Evolutionary conservation across 2,888 invertebrate genomes (phyloP).

Genomic region (Leucania comma): DNA sequence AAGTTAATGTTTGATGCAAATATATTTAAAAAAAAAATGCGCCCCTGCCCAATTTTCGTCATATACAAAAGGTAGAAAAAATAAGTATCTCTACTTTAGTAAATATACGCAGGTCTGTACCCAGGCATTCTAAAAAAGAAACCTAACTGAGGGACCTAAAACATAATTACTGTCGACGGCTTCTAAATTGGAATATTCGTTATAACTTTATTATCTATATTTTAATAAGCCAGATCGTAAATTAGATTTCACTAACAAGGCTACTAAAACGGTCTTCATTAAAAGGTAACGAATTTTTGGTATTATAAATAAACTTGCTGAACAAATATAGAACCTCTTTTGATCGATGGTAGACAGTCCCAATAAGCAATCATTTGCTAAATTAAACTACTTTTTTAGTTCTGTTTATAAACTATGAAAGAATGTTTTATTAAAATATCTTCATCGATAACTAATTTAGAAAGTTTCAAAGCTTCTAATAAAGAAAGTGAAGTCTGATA

Average conservation of each 20-base stretch:
- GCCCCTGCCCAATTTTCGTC: too few species aligned
- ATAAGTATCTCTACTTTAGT: not conserved
- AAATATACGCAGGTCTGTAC: not conserved
- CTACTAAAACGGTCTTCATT: slow-evolving; percentile 22
- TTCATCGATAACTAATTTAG: too few species aligned
- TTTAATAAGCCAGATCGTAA: slow-evolving; percentile 28
- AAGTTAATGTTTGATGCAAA: too few species aligned
- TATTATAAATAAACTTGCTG: not conserved
- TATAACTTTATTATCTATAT: slow-evolving; percentile 26
- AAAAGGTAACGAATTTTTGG: slow-evolving; percentile 9
- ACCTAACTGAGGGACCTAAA: not conserved
- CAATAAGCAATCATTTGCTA: too few species aligned
- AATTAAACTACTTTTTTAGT: too few species aligned
- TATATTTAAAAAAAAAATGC: too few species aligned
- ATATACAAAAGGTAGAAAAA: too few species aligned
- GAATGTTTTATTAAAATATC: too few species aligned
- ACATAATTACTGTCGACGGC: slow-evolving; percentile 21
- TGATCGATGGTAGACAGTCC: not conserved
- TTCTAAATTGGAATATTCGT: slow-evolving; percentile 26
- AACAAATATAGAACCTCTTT: not conserved
- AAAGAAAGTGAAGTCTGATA: too few species aligned
- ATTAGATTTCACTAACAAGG: slow-evolving; percentile 32
- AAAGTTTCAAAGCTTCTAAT: too few species aligned
- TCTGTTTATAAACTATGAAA: too few species aligned
- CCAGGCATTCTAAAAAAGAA: slow-evolving; percentile 1